phyloP scores from a whole-genome alignment of 2,797 vertebrate genomes.

The Selene dorsalis region DNA sequence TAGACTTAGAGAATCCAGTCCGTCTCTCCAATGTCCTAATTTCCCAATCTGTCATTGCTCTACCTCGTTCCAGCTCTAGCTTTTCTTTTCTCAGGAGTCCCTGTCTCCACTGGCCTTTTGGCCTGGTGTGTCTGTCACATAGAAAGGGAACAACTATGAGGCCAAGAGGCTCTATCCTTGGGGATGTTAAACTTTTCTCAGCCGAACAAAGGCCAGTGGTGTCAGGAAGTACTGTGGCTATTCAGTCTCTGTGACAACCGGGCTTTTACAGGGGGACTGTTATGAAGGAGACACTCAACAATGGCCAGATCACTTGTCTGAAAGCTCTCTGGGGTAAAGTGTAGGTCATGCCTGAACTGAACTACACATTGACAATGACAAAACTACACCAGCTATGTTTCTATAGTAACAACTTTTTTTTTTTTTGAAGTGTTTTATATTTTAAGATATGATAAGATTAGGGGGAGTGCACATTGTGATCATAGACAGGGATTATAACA shows the following conservation, averaged over 20 bases:
- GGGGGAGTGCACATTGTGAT: not conserved
- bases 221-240: slow-evolving; percentile 50
- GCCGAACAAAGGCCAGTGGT: slow-evolving; percentile 59
- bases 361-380: slow-evolving; percentile 27
- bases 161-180: slow-evolving; percentile 50
- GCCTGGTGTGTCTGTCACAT: slow-evolving; percentile 55
- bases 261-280: slow-evolving; percentile 38
- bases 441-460: too few species aligned
- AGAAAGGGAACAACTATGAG: slow-evolving; percentile 37
- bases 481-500: not conserved
- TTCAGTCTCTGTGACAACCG: slow-evolving; percentile 60
- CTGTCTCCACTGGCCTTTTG: slow-evolving; percentile 58
- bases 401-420: too few species aligned
- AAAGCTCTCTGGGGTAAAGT: slow-evolving; percentile 33
- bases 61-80: slow-evolving; percentile 34
- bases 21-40: slow-evolving; percentile 55
- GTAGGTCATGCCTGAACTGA: slow-evolving; percentile 41
- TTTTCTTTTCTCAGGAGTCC: slow-evolving; percentile 39
- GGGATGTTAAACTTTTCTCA: slow-evolving; percentile 61
- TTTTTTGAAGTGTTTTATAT: too few species aligned
- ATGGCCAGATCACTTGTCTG: slow-evolving; percentile 47
- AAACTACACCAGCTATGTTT: not conserved
- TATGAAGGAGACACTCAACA: slow-evolving; percentile 51
- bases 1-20: slow-evolving; percentile 41
- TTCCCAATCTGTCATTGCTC: slow-evolving; percentile 62